A percentile compares a stretch with the other conserved stretches of the same genome.
phyloP scores from a whole-genome alignment of 2,888 invertebrate genomes.

The Pantelozetes paolii region DNA sequence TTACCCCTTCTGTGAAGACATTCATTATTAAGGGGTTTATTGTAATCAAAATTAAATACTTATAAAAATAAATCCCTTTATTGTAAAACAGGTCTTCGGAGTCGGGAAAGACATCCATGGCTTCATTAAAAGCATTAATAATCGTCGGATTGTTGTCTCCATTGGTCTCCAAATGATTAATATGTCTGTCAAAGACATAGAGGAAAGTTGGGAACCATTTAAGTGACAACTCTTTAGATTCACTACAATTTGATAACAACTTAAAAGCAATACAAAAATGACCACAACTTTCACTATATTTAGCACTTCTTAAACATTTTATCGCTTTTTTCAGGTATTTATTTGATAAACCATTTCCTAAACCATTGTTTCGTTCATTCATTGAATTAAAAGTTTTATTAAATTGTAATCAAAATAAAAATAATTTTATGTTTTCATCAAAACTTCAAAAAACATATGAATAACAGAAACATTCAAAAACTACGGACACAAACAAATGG shows the following conservation, averaged over 20 bases:
- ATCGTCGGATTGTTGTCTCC: slow-evolving; percentile 43
- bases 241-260: slow-evolving; percentile 33
- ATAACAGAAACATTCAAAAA: too few relatives aligned
- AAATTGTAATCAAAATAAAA: too few relatives aligned
- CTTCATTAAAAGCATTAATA: slow-evolving; percentile 48
- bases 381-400: not conserved
- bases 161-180: slow-evolving; percentile 42
- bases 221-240: slow-evolving; percentile 29
- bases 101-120: slow-evolving; percentile 56
- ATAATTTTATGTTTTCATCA: too few relatives aligned
- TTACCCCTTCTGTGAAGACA: slow-evolving; percentile 56
- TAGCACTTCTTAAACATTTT: slow-evolving; percentile 41
- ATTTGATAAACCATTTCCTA: not conserved
- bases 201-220: slow-evolving; percentile 43
- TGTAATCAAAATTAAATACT: slow-evolving; percentile 52
- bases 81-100: slow-evolving; percentile 57
- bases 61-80: slow-evolving; percentile 57
- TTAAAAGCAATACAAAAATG: slow-evolving; percentile 44
- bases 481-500: too few relatives aligned
- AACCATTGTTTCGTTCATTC: not conserved
- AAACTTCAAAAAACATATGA: too few relatives aligned
- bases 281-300: slow-evolving; percentile 44
- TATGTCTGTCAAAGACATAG: slow-evolving; percentile 43
- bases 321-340: not conserved
- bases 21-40: slow-evolving; percentile 7